phyloP scores from a whole-genome alignment of 1,140 invertebrate species.

The Cecropterus lyciades region DNA sequence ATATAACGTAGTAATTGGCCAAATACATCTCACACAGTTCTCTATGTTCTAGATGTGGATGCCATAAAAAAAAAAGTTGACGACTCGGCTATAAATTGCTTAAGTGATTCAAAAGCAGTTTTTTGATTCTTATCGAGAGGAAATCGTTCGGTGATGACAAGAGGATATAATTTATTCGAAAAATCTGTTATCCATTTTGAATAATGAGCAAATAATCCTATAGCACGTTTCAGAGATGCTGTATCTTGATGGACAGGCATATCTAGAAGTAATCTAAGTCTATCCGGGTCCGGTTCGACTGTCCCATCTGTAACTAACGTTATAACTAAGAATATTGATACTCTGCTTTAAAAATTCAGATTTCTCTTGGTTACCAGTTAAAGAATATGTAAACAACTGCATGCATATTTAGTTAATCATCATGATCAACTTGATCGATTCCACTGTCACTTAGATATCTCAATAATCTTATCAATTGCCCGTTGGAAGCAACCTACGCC shows the following conservation, averaged over 20 bases:
- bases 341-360: background rate
- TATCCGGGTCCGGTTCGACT: too few species aligned
- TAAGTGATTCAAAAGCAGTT: constrained; percentile 9
- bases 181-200: constrained; percentile 41
- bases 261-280: too few species aligned
- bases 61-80: too few species aligned
- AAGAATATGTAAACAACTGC: constrained; percentile 2
- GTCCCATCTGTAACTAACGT: constrained; percentile 17
- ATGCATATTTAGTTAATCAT: constrained; percentile 34
- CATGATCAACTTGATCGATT: constrained; percentile 35
- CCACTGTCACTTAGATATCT: constrained; percentile 41
- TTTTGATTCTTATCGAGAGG: constrained; percentile 3
- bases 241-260: constrained; percentile 27
- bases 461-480: constrained; percentile 22
- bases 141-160: constrained; percentile 2
- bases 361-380: constrained; percentile 12
- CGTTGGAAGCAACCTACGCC: constrained; percentile 42
- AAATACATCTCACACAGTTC: too few species aligned
- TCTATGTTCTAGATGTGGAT: too few species aligned
- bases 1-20: too few species aligned
- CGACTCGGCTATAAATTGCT: too few species aligned
- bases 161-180: constrained; percentile 38
- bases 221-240: constrained; percentile 31
- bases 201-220: constrained; percentile 47
- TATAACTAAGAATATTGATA: constrained; percentile 23